Percentiles rank a stretch among this genome's conserved stretches.
Conservation (phyloP, 2,113 vertebrate species). For the Phaethon lepturus region DNA sequence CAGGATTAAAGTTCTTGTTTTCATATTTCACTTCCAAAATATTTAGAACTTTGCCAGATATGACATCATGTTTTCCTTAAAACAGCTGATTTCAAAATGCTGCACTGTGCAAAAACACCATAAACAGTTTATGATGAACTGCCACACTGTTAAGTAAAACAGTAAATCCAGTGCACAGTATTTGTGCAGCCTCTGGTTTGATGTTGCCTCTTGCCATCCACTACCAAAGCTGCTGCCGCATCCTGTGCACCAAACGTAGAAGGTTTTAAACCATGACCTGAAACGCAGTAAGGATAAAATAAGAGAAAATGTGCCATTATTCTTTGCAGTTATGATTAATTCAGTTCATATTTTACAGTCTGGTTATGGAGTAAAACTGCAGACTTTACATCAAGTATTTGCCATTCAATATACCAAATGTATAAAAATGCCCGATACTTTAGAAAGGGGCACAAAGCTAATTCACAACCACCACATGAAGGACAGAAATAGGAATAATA, state of each 20-base stretch:
- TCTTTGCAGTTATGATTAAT: constrained; percentile 89
- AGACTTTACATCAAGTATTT: constrained; percentile 85
- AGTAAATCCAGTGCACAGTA: constrained; percentile 90
- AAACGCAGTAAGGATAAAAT: constrained; percentile 89
- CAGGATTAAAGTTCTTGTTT: constrained; percentile 86
- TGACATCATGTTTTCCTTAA: constrained; percentile 88
- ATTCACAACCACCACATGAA: constrained; percentile 65
- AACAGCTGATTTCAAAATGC: constrained; percentile 88
- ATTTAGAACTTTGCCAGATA: constrained; percentile 91
- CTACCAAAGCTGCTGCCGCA: constrained; percentile 79
- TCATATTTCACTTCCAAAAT: constrained; percentile 88
- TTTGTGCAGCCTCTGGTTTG: constrained; percentile 86
- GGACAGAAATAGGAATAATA: constrained; percentile 67
- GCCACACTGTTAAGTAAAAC: constrained; percentile 92
- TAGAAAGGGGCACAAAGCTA: constrained; percentile 72
- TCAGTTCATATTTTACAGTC: constrained; percentile 91
- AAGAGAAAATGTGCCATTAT: constrained; percentile 85
- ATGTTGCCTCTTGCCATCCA: constrained; percentile 87
- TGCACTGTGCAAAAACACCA: constrained; percentile 87
- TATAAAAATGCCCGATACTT: constrained; percentile 80
- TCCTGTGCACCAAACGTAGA: constrained; percentile 79
- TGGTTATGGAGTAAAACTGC: constrained; percentile 87
- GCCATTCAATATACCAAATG: constrained; percentile 80
- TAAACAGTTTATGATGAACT: constrained; percentile 95
- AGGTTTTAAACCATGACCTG: constrained; percentile 84